Evolutionary conservation across 2,888 invertebrate species (phyloP).

Genomic region (Lasioglossum vierecki): DNA sequence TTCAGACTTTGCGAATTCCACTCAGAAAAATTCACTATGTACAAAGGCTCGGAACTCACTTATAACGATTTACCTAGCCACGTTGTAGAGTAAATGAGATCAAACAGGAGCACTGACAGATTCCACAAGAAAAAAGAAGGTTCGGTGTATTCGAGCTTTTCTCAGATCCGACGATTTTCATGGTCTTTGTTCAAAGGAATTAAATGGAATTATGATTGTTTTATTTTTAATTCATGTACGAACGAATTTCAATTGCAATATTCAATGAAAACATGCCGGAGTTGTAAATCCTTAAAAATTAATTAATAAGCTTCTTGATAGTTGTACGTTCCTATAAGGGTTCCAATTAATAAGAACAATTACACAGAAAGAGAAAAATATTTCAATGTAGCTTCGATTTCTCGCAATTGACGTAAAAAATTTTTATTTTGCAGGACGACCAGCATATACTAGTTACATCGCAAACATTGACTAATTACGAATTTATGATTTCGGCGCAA

Average conservation of each 20-base stretch:
- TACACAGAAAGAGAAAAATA: not conserved
- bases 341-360: too few species aligned
- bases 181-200: not conserved
- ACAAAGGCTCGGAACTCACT: not conserved
- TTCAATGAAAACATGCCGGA: not conserved
- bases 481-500: too few species aligned
- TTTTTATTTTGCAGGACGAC: not conserved
- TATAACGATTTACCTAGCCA: not conserved
- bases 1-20: not conserved
- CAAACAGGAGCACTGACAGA: not conserved
- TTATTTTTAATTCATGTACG: too few species aligned
- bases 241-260: not conserved
- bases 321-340: not conserved
- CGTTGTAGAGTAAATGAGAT: constrained; percentile 5
- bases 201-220: not conserved
- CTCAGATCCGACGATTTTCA: not conserved
- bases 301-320: not conserved
- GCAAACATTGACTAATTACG: not conserved
- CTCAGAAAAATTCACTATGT: not conserved
- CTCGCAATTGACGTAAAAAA: not conserved
- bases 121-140: not conserved
- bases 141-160: not conserved
- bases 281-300: not conserved
- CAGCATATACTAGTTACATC: not conserved
- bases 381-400: not conserved